Evolutionary conservation across 1,140 invertebrate genomes (phyloP).

Genomic region (Microplitis demolitor): DNA sequence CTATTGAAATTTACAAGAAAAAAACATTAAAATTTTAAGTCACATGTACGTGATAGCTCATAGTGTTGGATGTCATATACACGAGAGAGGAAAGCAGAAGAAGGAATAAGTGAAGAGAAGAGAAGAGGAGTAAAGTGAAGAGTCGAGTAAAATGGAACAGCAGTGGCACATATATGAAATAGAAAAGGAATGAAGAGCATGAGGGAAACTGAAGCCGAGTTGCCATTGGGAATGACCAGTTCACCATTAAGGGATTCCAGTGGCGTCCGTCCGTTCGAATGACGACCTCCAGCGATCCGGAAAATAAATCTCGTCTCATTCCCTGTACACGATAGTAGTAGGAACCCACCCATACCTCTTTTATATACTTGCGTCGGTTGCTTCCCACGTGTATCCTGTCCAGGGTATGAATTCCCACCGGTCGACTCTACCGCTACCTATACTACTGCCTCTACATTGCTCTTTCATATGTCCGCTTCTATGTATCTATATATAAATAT

Average conservation of each 20-base stretch:
- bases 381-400: conserved; percentile 4
- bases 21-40: too few relatives aligned
- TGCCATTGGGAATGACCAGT: conserved; percentile 37
- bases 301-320: conserved; percentile 43
- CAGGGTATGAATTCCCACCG: conserved; percentile 41
- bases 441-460: not conserved
- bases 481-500: too few relatives aligned
- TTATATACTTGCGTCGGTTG: not conserved
- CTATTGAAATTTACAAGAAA: too few relatives aligned
- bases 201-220: conserved; percentile 26
- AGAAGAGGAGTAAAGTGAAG: not conserved
- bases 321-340: not conserved
- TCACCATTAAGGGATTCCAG: conserved; percentile 45
- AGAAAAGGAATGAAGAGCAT: not conserved
- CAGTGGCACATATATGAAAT: not conserved
- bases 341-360: conserved; percentile 1
- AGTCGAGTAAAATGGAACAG: not conserved
- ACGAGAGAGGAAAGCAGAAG: not conserved
- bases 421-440: conserved; percentile 9
- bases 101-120: not conserved
- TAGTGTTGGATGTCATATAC: too few relatives aligned
- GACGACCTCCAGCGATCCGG: conserved; percentile 46
- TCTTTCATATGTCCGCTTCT: too few relatives aligned
- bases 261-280: conserved; percentile 45
- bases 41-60: too few relatives aligned